Conservation (phyloP, 2,888 invertebrate species). For the Drosophila atripex region DNA sequence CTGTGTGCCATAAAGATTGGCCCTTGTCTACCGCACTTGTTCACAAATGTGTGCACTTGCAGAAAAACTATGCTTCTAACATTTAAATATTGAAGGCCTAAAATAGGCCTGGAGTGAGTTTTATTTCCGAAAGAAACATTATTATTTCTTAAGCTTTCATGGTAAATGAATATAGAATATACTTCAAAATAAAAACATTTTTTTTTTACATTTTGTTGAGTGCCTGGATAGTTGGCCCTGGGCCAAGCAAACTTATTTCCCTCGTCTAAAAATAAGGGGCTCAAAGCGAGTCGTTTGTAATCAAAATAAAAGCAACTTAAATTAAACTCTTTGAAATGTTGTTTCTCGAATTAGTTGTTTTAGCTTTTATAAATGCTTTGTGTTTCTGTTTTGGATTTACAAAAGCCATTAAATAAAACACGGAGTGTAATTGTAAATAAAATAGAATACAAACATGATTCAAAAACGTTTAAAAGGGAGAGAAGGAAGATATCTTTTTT, state of each 20-base stretch:
- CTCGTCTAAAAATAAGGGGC: slow-evolving; percentile 24
- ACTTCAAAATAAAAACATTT: not conserved
- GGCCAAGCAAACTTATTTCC: slow-evolving; percentile 58
- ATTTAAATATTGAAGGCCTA: too few relatives aligned
- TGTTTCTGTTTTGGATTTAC: not conserved
- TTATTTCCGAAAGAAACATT: too few relatives aligned
- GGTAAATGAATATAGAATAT: too few relatives aligned
- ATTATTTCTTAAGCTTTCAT: too few relatives aligned
- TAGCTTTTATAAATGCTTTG: slow-evolving; percentile 6
- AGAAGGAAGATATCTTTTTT: too few relatives aligned
- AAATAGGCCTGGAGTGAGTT: too few relatives aligned
- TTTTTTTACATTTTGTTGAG: not conserved
- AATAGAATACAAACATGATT: not conserved
- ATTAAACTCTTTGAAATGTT: slow-evolving; percentile 24
- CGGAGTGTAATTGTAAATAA: not conserved
- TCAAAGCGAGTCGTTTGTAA: slow-evolving; percentile 44
- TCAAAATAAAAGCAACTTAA: slow-evolving; percentile 44
- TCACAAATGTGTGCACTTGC: slow-evolving; percentile 10
- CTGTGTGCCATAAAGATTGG: slow-evolving; percentile 62
- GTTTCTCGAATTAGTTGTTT: not conserved
- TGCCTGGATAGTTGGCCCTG: slow-evolving; percentile 47
- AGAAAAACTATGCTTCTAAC: not conserved
- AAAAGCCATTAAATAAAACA: slow-evolving; percentile 1
- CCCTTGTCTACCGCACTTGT: slow-evolving; percentile 19
- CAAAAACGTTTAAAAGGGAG: not conserved